Percentiles rank a stretch among this genome's conserved stretches.
Evolutionary conservation across 1,140 invertebrate genomes (phyloP).

Genomic region (Habropoda laboriosa): DNA sequence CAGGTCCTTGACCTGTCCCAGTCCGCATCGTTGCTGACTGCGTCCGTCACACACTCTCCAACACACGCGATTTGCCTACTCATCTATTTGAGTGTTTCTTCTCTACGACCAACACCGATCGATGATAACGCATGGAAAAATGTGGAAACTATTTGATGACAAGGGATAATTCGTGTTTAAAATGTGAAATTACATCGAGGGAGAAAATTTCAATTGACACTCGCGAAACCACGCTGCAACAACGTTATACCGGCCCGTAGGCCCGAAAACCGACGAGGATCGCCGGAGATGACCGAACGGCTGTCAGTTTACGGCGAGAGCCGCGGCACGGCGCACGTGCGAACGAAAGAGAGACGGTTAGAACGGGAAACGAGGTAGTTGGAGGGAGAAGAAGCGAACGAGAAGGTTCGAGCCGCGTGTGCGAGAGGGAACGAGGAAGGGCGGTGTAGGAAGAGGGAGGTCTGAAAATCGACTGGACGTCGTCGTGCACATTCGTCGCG

Average conservation of each 20-base stretch:
- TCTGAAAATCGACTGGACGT: slow-evolving; percentile 69
- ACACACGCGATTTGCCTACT: too few species aligned
- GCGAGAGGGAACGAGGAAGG: slow-evolving; percentile 29
- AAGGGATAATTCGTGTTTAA: too few species aligned
- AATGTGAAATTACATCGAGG: not conserved
- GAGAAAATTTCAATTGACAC: slow-evolving; percentile 42
- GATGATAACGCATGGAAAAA: not conserved
- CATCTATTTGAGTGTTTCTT: not conserved
- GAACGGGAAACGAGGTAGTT: not conserved
- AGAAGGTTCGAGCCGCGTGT: not conserved
- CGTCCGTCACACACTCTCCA: slow-evolving; percentile 24
- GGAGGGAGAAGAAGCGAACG: not conserved
- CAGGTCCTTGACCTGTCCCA: slow-evolving; percentile 61
- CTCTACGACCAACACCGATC: not conserved
- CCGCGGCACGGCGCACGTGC: slow-evolving; percentile 69
- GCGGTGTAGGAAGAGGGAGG: slow-evolving; percentile 28
- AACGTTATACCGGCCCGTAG: slow-evolving; percentile 27
- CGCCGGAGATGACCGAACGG: slow-evolving; percentile 52
- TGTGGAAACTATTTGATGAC: not conserved
- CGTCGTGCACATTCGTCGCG: slow-evolving; percentile 77
- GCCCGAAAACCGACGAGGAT: slow-evolving; percentile 48
- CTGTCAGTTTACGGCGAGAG: slow-evolving; percentile 39
- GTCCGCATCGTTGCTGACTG: slow-evolving; percentile 28
- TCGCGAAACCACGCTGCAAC: slow-evolving; percentile 46
- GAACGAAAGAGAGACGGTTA: slow-evolving; percentile 29